Evolutionary conservation across 1,140 invertebrate genomes (phyloP), one percentile per base, ranked within the genome.

Genomic region (Schmidtea mediterranea): DNA sequence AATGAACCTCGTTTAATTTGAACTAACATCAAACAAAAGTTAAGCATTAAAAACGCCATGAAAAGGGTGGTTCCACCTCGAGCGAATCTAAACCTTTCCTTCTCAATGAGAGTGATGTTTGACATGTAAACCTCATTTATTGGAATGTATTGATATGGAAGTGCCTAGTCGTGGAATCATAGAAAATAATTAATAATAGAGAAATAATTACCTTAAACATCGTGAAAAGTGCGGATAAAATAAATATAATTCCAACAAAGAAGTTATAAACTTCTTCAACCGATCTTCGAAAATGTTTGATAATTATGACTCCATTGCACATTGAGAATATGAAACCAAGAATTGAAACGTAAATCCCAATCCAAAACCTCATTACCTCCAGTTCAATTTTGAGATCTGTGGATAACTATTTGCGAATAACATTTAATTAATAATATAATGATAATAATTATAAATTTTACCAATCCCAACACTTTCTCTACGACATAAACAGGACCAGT

Each of bases 401-500:
- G 3, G 43, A 32, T 32, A 32, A 10, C 26, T 32, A 32, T 32
- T 6, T n/a, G n/a, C n/a, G n/a, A n/a, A n/a, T n/a, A n/a, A n/a
- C n/a, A n/a, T n/a, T n/a, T 32, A 32, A 32, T 32, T 6, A 32
- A 32, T 6, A 32, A 6, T 32, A 32, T 32, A 32, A 32, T 32
- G 10, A 32, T 32, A 10, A 32, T 32, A 32, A 6, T 32, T 32
- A 6, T 32, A 32, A 32, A 32, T 32, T 10, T 32, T 10, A 32
- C 26, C 10, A 10, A 32, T 32, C 26, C 26, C 3, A 41, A 10
- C 3, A 41, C 40, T 23, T 41, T 37, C 23, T 48, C 46, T 3
- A 48, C 23, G 22, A 48, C 23, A 24, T 22, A 48, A 18, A 24
- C 23, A 21, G 46, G 46, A 13, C 46, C 46, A 5, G 21, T 48